These are phyloP conservation scores for Ariolimax columbianus DNA, from an alignment of 2,888 invertebrate genomes.

Conservation along the genomic window DNA sequence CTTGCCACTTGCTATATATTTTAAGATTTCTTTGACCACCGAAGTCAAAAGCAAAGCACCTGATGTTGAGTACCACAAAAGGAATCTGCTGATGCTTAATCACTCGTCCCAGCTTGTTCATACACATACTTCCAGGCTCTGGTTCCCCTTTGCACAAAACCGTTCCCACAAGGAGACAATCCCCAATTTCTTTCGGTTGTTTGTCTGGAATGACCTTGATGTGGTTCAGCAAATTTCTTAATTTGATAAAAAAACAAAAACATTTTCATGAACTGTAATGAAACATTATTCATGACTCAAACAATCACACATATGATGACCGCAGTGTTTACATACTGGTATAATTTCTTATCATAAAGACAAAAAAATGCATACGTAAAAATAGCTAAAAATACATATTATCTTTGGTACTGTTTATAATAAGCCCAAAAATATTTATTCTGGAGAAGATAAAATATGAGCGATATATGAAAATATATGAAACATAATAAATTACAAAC, in stretches of 20 bases:
- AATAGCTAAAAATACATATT: no score
- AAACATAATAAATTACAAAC: background rate
- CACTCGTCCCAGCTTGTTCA: slow-evolving; percentile 21
- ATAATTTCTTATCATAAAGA: no score
- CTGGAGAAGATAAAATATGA: no score
- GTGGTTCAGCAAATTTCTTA: slow-evolving; percentile 34
- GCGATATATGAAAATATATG: background rate
- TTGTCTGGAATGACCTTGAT: slow-evolving; percentile 23
- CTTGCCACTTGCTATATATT: slow-evolving; percentile 29
- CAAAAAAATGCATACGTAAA: no score
- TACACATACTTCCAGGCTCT: slow-evolving; percentile 27
- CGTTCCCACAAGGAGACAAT: slow-evolving; percentile 18
- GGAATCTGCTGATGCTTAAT: slow-evolving; percentile 29
- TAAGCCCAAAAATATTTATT: no score
- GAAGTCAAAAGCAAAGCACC: slow-evolving; percentile 11
- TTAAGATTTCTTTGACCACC: background rate
- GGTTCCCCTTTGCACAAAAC: slow-evolving; percentile 27
- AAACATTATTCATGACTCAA: background rate
- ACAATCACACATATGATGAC: background rate
- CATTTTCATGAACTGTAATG: background rate
- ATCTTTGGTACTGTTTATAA: no score
- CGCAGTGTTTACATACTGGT: background rate
- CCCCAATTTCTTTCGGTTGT: background rate
- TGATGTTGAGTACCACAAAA: slow-evolving; percentile 16
- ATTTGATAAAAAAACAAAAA: background rate